Base-by-base conservation (phyloP, 1,140 invertebrate genomes). In the Cryptotermes secundus region DNA sequence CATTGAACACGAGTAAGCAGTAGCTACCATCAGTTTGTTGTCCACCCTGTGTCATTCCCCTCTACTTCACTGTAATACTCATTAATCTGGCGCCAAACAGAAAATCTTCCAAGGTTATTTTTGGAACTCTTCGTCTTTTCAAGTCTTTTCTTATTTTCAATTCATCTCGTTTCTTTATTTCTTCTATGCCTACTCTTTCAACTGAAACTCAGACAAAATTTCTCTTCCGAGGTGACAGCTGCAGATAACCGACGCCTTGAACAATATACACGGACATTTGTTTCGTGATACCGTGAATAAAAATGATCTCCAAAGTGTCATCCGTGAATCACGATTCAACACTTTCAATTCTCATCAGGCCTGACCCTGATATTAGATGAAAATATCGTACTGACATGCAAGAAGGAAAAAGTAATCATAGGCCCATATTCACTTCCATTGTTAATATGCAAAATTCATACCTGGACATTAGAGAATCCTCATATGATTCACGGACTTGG, bases 21-120 rank as follows among this genome's bases (percentile, higher is more conserved):
- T n/a, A n/a, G n/a, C n/a, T n/a, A n/a, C n/a, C n/a, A 72, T 31
- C 59, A 72, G n/a, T 72, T 72, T 72, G 26, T 72, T 72, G 26
- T n/a, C 59, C 26, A 26, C 59, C n/a, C 59, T 31, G 26, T 31
- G 26, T 72, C 59, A 26, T 31, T 7, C n/a, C 59, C 59, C 59
- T 31, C 26, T n/a, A 31, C 59, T 31, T 26, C 3, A 19, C 45
- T 72, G 59, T 31, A 72, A 72, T 31, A 7, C 59, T n/a, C 59
- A 72, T 72, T 72, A 72, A 72, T 72, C 59, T 72, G 59, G 59
- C 59, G 59, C 59, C 59, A 72, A 72, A 26, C 59, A 72, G 59
- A 72, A 72, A 72, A 72, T 72, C 31, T 72, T 72, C 59, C 59
- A 72, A 26, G 26, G 59, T 72, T 72, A 72, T 72, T 72, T 72